These are phyloP conservation scores for Drosophila leonis DNA, from an alignment of 2,888 invertebrate genomes.

Conservation along the genomic window DNA sequence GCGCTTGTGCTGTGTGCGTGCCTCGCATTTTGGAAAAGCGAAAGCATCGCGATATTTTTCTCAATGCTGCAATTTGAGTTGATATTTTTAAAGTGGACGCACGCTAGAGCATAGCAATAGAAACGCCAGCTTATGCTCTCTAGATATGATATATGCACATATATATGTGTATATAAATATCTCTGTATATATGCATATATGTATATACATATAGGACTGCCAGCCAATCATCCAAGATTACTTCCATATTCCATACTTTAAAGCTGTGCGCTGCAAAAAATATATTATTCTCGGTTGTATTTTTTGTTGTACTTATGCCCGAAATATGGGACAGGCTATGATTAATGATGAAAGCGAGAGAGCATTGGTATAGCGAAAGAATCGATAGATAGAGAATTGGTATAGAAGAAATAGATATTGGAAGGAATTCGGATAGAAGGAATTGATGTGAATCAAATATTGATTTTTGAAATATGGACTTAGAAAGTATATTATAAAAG, in stretches of 20 bases:
- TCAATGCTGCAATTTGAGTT: slow-evolving; percentile 75
- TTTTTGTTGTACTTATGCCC: neutral
- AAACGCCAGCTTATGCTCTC: slow-evolving; percentile 27
- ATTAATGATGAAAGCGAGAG: neutral
- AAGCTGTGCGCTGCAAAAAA: neutral
- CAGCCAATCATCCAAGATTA: slow-evolving; percentile 37
- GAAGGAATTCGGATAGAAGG: neutral
- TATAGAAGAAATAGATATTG: neutral
- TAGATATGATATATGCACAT: slow-evolving; percentile 5
- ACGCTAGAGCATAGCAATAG: slow-evolving; percentile 27
- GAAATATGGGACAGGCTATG: neutral
- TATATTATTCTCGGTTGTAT: neutral
- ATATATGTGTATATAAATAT: neutral
- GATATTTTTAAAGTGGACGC: slow-evolving; percentile 70
- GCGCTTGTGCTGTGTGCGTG: slow-evolving; percentile 69
- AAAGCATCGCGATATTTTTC: slow-evolving; percentile 67
- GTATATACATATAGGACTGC: slow-evolving; percentile 10
- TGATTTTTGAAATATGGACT: too few relatives aligned
- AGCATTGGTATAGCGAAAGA: too few relatives aligned
- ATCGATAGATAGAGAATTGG: neutral
- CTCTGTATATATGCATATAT: neutral
- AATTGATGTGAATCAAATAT: too few relatives aligned
- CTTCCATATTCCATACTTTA: slow-evolving; percentile 13
- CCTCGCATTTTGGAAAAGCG: slow-evolving; percentile 67
- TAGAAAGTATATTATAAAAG: too few relatives aligned